Base-by-base conservation (phyloP, 2,797 vertebrate genomes). In the Esox lucius region DNA sequence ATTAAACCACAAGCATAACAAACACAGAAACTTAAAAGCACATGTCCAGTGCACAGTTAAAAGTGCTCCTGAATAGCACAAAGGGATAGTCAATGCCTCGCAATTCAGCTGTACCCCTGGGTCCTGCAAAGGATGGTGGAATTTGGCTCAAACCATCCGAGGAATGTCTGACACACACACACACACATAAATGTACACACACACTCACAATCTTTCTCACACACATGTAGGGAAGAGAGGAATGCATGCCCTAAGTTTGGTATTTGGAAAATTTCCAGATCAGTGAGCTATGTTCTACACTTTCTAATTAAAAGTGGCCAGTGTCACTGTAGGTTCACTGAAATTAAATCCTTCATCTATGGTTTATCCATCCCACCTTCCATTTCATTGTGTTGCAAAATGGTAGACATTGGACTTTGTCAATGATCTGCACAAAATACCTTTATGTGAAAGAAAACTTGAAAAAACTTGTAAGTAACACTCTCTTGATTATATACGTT, bases 251-350 rank as follows among this genome's bases (percentile, higher is more conserved):
- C 19, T 56, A n/a, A 70, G 75, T 83, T 78, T 85, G 85, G 79
- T 81, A 31, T 78, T 77, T 88, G 83, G 82, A 82, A 1, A 26
- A 46, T 26, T 82, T 89, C 87, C 87, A 87, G 84, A 78, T 85
- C 89, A 78, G 24, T 74, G 81, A 86, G 62, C 53, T 4, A 33
- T 61, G 71, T 48, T 81, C 75, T 75, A 75, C 81, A 81, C 83
- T 83, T 84, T 80, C 72, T 90, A 77, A 84, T 90, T 88, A 87
- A 82, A 83, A 74, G 75, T 3, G 9, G 7, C 24, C 51, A 4
- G 1, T 53, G 71, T 72, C 31, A 39, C 19, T 17, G 19, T 56
- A 53, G 53, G 53, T 56, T n/a, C 8, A 7, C 17, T n/a, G 51
- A 51, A 7, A 56, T 56, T 19, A n/a, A 19, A 9, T 56, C 49